Evolutionary conservation across 2,888 invertebrate species (phyloP), one percentile per base, ranked within the genome.

Genomic region (Ypsolopha sequella): DNA sequence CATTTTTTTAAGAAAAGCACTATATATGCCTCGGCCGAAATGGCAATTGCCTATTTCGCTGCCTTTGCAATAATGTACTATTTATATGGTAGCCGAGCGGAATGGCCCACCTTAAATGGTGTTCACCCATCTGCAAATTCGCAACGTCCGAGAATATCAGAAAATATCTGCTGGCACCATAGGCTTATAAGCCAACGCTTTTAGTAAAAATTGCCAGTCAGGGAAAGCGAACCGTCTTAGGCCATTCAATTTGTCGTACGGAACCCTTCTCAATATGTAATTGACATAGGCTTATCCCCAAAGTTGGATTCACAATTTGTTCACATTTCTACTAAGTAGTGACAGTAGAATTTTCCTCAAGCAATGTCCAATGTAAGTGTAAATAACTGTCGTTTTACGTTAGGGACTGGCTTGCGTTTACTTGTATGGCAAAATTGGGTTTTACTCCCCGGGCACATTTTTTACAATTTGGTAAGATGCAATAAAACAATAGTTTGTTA

Each of bases 231-330:
- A 59, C 59, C 67, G 69, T 66, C 72, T 74, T 75, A 74, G 73
- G 70, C 74, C 78, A 76, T 78, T 78, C 79, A 77, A 78, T 82
- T 82, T 80, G 78, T 81, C 77, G 72, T 64, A 65, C 64, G 63
- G 63, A 60, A 81, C 84, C 81, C 81, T 82, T 70, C 77, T 80
- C 81, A 82, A 76, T 80, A 65, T 71, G 73, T 82, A 82, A 82
- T 81, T 82, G 81, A 82, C 81, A 80, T 71, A 70, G 71, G 81
- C 76, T 81, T 80, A 82, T 78, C 79, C 76, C 70, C 64, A 62
- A 75, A 79, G 66, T 79, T 74, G 71, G 74, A 73, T 64, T 70
- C 74, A 70, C 79, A 76, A 77, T 81, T 80, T 77, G 76, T 80
- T 76, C 76, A 70, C 60, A 58, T 66, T 62, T 59, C 58, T 57